phyloP scores from a whole-genome alignment of 1,140 invertebrate species.

The Micrasema longulum region DNA sequence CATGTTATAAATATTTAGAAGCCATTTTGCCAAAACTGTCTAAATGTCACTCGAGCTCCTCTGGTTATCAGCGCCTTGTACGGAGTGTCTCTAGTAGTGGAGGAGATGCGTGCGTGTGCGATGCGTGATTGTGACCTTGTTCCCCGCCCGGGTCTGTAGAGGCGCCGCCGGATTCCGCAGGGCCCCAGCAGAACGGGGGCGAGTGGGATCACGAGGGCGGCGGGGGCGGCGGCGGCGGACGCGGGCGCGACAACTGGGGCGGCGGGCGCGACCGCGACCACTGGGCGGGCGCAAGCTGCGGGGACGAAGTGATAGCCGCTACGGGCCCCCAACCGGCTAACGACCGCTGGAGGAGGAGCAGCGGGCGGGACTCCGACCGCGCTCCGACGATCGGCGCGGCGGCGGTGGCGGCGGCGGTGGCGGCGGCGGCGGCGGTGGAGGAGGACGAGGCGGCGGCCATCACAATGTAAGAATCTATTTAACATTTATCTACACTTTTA shows the following conservation, averaged over 20 bases:
- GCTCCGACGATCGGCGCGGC: slow-evolving; percentile 20
- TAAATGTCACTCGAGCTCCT: too few relatives aligned
- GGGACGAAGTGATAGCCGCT: too few relatives aligned
- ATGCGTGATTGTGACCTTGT: slow-evolving; percentile 1
- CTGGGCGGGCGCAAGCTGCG: too few relatives aligned
- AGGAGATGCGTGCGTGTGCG: slow-evolving; percentile 9
- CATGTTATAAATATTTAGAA: too few relatives aligned
- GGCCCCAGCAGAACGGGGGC: slow-evolving; percentile 32
- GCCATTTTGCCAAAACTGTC: too few relatives aligned
- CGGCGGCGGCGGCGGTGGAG: slow-evolving; percentile 63
- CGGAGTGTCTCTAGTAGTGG: background rate
- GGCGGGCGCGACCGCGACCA: too few relatives aligned
- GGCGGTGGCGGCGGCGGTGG: slow-evolving; percentile 53
- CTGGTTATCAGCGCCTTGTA: too few relatives aligned
- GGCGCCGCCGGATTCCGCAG: slow-evolving; percentile 16
- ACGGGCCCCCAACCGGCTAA: too few relatives aligned
- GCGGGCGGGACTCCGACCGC: slow-evolving; percentile 18
- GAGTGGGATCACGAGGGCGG: slow-evolving; percentile 57
- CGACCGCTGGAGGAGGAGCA: too few relatives aligned
- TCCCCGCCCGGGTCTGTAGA: slow-evolving; percentile 17
- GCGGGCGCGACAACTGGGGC: slow-evolving; percentile 61
- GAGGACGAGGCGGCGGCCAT: slow-evolving; percentile 53
- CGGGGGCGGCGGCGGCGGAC: slow-evolving; percentile 57
- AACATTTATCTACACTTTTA: too few relatives aligned
- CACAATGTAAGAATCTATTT: slow-evolving; percentile 26